phyloP scores from a whole-genome alignment of 2,113 vertebrate species.

The Emydocephalus ijimae region DNA sequence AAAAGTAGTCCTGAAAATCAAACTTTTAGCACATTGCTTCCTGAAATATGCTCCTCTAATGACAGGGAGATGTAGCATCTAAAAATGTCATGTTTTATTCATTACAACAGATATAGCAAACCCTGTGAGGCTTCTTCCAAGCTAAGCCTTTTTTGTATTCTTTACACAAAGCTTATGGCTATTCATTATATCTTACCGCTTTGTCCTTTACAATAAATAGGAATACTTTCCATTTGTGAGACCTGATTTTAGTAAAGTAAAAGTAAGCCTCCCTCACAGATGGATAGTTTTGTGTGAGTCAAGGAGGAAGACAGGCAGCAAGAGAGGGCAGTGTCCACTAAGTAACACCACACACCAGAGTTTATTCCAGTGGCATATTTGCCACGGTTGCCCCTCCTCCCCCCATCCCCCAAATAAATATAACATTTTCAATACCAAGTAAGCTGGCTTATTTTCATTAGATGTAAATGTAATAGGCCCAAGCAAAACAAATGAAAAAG shows the following conservation, averaged over 20 bases:
- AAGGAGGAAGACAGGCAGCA: fast-evolving
- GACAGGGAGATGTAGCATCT: slow-evolving; percentile 1
- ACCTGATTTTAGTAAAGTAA: background rate
- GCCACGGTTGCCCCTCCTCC: background rate
- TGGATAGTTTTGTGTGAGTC: background rate
- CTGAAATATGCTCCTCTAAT: background rate
- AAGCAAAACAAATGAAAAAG: background rate
- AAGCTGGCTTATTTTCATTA: slow-evolving; percentile 13
- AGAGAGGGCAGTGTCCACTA: background rate
- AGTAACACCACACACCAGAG: background rate
- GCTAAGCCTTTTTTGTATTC: fast-evolving
- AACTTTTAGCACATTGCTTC: background rate
- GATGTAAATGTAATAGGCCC: background rate
- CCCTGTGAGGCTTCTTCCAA: background rate
- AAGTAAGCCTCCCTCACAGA: background rate
- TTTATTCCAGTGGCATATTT: background rate
- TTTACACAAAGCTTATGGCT: background rate
- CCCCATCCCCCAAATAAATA: background rate
- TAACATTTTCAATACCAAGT: slow-evolving; percentile 31
- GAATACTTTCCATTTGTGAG: background rate
- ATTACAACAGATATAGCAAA: background rate
- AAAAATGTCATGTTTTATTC: background rate
- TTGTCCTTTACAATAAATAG: background rate
- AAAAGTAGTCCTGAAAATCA: slow-evolving; percentile 14
- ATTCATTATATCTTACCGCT: background rate